Evolutionary conservation across 1,140 invertebrate genomes (phyloP), one percentile per base, ranked within the genome.

Genomic region (Hormaphis cornu): DNA sequence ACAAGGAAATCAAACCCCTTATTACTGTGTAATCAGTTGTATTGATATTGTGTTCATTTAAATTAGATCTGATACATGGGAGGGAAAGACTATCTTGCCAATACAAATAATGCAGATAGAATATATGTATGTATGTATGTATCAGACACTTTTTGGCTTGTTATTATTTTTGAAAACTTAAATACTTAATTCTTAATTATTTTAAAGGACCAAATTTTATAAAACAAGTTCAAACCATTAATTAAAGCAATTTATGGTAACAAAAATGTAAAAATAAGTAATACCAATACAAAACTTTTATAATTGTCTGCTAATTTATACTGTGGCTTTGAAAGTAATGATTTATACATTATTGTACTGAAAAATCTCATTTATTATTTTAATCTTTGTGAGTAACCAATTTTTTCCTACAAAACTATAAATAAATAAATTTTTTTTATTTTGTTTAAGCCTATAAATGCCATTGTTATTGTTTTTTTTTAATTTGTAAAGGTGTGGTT

Each of bases 1-100:
- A 94, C 75, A 97, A 96, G 79, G 90, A 93, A 58, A 58, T 74
- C 22, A 71, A 71, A 69, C 72, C 72, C 42, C 63, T 72, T 30
- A 22, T 71, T 14, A 58, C 50, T 56, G 72, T 72, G 24, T 72
- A 69, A 66, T 24, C 52, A 61, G 30, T 3, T 59, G 8, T 54
- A 58, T 22, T 20, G 20, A 26, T 24, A 30, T 33, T 66, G 44
- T 66, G 28, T 66, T 66, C 20, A 66, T 50, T 66, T 66, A 24
- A 28, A 50, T 20, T 35, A 30, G 44, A 50, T 50, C n/a, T 66
- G 28, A 66, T 50, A 50, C 14, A 50, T 66, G 44, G 61, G 44
- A 66, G 61, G 44, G 44, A 66, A 35, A 66, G 61, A 66, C 61
- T 66, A 66, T 66, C 61, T 63, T 66, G 61, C 61, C 44, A 66